Conservation (phyloP, 2,797 vertebrate species). For the Lepilemur ruficaudatus region DNA sequence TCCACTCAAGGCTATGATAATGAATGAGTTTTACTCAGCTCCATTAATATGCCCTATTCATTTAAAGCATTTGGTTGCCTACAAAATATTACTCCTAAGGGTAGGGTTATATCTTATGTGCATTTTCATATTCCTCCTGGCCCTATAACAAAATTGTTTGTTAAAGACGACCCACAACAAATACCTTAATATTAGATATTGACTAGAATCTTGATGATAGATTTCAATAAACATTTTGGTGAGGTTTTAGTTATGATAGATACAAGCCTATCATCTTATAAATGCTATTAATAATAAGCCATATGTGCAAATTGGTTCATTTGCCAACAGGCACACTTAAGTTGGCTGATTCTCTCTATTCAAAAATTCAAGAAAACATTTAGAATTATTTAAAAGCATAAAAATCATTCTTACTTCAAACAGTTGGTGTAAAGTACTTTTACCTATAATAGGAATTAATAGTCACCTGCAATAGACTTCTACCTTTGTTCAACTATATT, state of each 20-base stretch:
- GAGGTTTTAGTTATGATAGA: conserved; percentile 21
- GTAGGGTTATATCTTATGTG: neutral
- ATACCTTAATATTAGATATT: neutral
- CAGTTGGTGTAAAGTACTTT: neutral
- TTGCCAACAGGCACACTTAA: conserved; percentile 12
- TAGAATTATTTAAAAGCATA: conserved; percentile 2
- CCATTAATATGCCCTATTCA: conserved; percentile 26
- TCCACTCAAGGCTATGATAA: neutral
- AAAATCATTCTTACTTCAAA: neutral
- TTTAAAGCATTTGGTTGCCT: neutral
- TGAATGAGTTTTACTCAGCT: neutral
- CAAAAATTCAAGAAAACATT: conserved; percentile 39
- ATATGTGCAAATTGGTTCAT: neutral
- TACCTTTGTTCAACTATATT: neutral
- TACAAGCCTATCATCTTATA: neutral
- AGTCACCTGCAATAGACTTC: neutral
- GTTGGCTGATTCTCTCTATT: neutral
- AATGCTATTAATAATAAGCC: neutral
- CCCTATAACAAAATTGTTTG: neutral
- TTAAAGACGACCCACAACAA: neutral
- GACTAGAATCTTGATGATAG: neutral
- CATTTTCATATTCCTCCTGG: neutral
- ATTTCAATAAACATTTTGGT: neutral
- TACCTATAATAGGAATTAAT: neutral
- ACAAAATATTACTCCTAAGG: neutral